Conservation (phyloP, 1,140 invertebrate genomes). For the Parasteatoda tepidariorum region DNA sequence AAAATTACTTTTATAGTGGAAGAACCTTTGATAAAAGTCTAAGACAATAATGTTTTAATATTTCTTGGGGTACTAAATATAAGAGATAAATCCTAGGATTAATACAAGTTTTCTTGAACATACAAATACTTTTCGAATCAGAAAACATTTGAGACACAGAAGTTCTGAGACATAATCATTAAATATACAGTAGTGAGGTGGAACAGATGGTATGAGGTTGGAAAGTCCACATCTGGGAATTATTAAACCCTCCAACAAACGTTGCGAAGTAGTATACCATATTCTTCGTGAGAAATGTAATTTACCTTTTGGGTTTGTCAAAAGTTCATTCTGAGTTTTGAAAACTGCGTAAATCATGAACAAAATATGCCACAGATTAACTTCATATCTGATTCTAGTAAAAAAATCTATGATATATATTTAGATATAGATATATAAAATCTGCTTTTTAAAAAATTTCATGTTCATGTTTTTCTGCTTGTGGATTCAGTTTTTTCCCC, state of each 20-base stretch:
- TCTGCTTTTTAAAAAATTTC: not conserved
- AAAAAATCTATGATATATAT: not conserved
- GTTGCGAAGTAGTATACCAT: not conserved
- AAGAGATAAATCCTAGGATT: not conserved
- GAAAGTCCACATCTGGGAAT: slow-evolving; percentile 44
- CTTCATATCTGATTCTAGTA: slow-evolving; percentile 27
- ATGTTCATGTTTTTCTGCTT: slow-evolving; percentile 46
- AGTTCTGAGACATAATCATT: slow-evolving; percentile 41
- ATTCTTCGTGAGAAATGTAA: slow-evolving; percentile 27
- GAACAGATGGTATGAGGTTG: slow-evolving; percentile 29
- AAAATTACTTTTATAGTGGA: no score
- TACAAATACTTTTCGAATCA: slow-evolving; percentile 28
- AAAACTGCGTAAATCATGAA: slow-evolving; percentile 5
- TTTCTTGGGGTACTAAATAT: no score
- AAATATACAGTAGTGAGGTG: slow-evolving; percentile 37
- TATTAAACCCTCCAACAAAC: slow-evolving; percentile 9
- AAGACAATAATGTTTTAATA: no score
- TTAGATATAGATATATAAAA: slow-evolving; percentile 16
- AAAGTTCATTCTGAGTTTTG: slow-evolving; percentile 34
- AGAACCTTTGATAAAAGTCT: no score
- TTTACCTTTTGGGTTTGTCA: slow-evolving; percentile 48
- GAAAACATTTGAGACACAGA: slow-evolving; percentile 16
- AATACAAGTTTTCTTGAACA: not conserved
- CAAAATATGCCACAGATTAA: slow-evolving; percentile 37
- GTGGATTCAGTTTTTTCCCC: slow-evolving; percentile 37